A percentile compares a stretch with the other conserved stretches of the same genome.
Conservation (phyloP, 1,140 invertebrate species). For the Sitodiplosis mosellana region DNA sequence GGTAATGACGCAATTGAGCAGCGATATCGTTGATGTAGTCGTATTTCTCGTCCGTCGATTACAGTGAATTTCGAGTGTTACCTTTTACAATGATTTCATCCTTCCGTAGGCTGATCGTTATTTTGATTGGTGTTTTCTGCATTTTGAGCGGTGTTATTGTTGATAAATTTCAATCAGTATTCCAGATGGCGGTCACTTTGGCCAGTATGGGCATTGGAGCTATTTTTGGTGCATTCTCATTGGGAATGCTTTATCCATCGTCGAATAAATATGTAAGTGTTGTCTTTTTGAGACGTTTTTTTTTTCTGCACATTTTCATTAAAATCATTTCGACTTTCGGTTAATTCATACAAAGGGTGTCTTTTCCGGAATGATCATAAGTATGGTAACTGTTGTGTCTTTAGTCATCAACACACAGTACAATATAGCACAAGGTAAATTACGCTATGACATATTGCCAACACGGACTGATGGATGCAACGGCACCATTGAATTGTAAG, state of each 20-base stretch:
- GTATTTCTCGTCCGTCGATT: too few relatives aligned
- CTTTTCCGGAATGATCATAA: constrained; percentile 39
- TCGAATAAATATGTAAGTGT: constrained; percentile 36
- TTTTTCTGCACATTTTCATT: too few relatives aligned
- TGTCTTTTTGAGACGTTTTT: too few relatives aligned
- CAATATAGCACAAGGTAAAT: constrained; percentile 36
- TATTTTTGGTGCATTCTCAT: constrained; percentile 46
- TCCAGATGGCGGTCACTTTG: constrained; percentile 40
- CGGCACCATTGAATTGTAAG: too few relatives aligned
- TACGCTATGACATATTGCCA: constrained; percentile 28
- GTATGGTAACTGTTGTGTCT: constrained; percentile 52
- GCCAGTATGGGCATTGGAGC: constrained; percentile 43
- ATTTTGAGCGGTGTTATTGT: constrained; percentile 40
- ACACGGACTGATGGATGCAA: constrained; percentile 37
- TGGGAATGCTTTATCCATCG: constrained; percentile 52
- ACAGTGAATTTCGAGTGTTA: too few relatives aligned
- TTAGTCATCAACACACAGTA: constrained; percentile 57
- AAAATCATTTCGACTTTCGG: too few relatives aligned
- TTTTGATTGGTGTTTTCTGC: constrained; percentile 35
- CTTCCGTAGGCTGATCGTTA: constrained; percentile 37
- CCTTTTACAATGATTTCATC: too few relatives aligned
- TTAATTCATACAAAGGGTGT: too few relatives aligned
- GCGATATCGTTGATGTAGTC: too few relatives aligned
- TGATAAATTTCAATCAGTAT: constrained; percentile 37
- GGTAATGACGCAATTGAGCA: too few relatives aligned